Evolutionary conservation across 2,888 invertebrate species (phyloP).

Genomic region (Microdon myrmicae): DNA sequence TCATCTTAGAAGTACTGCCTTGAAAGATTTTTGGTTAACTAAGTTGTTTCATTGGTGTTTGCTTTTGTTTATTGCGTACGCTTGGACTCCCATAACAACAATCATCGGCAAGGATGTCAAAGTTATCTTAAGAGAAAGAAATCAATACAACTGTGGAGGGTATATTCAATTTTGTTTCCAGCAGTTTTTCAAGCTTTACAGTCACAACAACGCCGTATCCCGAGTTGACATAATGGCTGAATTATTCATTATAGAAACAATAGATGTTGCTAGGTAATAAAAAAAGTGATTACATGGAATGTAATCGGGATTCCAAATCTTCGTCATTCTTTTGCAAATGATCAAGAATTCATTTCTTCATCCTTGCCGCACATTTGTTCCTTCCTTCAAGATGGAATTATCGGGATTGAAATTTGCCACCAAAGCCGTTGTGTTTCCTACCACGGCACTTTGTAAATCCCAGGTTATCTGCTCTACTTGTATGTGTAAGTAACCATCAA

Average conservation of each 20-base stretch:
- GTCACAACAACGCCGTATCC: too few relatives aligned
- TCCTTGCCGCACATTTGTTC: neutral
- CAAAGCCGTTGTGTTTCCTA: constrained; percentile 19
- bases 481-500: neutral
- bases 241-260: constrained; percentile 36
- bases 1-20: too few relatives aligned
- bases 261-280: constrained; percentile 32
- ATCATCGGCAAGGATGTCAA: too few relatives aligned
- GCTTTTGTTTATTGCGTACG: too few relatives aligned
- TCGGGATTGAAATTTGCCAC: constrained; percentile 38
- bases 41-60: too few relatives aligned
- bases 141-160: too few relatives aligned
- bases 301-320: constrained; percentile 37
- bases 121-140: too few relatives aligned
- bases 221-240: constrained; percentile 26
- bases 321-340: constrained; percentile 19
- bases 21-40: too few relatives aligned
- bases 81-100: too few relatives aligned
- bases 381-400: constrained; percentile 4
- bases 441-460: constrained; percentile 5
- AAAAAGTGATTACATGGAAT: constrained; percentile 37
- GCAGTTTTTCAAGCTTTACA: too few relatives aligned
- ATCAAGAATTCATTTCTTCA: constrained; percentile 38
- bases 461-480: neutral
- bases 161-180: too few relatives aligned